Conservation (phyloP, 1,140 invertebrate species). For the Streblospio benedicti region DNA sequence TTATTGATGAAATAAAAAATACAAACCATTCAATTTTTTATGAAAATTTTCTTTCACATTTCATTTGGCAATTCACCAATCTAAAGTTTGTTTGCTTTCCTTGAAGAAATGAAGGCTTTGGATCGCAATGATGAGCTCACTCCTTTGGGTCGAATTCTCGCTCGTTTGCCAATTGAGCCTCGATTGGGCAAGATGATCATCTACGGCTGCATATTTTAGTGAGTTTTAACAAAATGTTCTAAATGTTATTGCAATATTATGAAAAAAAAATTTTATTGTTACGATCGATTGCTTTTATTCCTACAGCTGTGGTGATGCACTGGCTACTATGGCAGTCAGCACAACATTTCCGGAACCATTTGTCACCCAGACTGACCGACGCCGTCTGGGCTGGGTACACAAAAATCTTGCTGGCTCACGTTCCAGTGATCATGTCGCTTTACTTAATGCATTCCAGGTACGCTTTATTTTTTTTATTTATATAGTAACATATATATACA, state of each 20-base stretch:
- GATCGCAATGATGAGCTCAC: conserved; percentile 50
- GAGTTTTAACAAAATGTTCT: conserved; percentile 16
- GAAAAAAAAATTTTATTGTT: not conserved
- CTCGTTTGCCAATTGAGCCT: conserved; percentile 50
- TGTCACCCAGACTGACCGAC: conserved; percentile 44
- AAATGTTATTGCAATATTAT: not conserved
- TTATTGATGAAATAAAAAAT: not conserved
- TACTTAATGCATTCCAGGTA: conserved; percentile 80
- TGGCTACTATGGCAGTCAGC: conserved; percentile 88
- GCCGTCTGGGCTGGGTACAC: conserved; percentile 43
- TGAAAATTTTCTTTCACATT: not conserved
- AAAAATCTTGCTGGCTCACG: conserved; percentile 65
- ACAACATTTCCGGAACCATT: conserved; percentile 80
- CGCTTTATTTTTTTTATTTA: too few relatives aligned
- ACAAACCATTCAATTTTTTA: not conserved
- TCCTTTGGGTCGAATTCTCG: conserved; percentile 47
- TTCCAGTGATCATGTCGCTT: conserved; percentile 88
- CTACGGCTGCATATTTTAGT: conserved; percentile 46
- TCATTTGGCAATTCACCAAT: not conserved
- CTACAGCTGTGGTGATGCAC: conserved; percentile 67
- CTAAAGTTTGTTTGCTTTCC: not conserved
- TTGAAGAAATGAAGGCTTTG: conserved; percentile 49
- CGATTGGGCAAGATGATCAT: conserved; percentile 51
- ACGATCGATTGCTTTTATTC: conserved; percentile 9
- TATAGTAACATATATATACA: too few relatives aligned